A percentile compares a stretch with the other conserved stretches of the same genome.
Evolutionary conservation across 1,140 invertebrate genomes (phyloP).

Genomic region (Diorhabda sublineata): DNA sequence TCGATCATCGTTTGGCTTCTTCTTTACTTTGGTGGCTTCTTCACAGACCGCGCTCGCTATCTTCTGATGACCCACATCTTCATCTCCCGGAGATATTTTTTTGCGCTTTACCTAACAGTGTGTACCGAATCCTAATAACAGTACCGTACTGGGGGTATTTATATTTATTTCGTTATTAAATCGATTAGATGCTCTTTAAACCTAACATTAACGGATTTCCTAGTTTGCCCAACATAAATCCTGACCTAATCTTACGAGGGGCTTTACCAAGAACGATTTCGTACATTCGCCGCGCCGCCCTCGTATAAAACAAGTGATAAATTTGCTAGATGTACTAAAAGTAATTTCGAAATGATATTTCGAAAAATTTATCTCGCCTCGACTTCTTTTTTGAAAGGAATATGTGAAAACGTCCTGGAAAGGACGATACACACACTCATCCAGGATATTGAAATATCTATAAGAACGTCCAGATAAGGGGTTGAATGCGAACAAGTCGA

Average conservation of each 20-base stretch:
- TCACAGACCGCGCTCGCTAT: constrained; percentile 3
- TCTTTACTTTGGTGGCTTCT: neutral
- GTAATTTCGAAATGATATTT: too few relatives aligned
- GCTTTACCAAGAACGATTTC: too few relatives aligned
- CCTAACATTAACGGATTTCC: too few relatives aligned
- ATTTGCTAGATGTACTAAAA: too few relatives aligned
- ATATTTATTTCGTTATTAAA: neutral
- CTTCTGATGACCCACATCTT: constrained; percentile 19
- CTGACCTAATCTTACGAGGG: too few relatives aligned
- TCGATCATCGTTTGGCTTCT: neutral
- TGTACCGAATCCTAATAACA: constrained; percentile 10
- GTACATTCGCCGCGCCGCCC: too few relatives aligned
- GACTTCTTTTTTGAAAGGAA: too few relatives aligned
- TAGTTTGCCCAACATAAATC: too few relatives aligned
- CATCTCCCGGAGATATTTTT: constrained; percentile 14
- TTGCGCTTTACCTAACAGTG: constrained; percentile 20
- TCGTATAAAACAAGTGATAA: too few relatives aligned
- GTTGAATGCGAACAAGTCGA: neutral
- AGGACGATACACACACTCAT: neutral
- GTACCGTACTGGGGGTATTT: neutral
- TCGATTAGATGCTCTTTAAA: too few relatives aligned
- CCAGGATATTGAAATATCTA: constrained; percentile 2
- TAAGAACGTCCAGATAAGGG: neutral
- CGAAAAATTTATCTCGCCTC: too few relatives aligned
- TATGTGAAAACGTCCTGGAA: too few relatives aligned